A percentile compares a stretch with the other conserved stretches of the same genome.
Conservation (phyloP, 2,113 vertebrate species). For the Globicephala melas region DNA sequence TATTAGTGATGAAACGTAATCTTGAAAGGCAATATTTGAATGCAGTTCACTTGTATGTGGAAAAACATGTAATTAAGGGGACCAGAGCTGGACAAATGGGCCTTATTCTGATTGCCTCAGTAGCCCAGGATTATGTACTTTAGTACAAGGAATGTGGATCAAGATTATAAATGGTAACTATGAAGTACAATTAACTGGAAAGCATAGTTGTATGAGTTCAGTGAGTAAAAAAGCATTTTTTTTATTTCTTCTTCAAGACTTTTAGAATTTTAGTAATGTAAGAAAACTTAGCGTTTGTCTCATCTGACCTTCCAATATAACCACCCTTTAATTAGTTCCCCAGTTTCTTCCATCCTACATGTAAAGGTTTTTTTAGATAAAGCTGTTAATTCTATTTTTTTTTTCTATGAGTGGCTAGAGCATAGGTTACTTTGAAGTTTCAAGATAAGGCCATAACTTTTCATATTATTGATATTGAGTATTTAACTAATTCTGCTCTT, state of each 20-base stretch:
- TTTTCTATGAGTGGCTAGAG: background rate
- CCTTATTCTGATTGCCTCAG: slow-evolving; percentile 20
- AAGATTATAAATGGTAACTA: background rate
- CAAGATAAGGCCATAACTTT: background rate
- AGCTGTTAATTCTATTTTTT: background rate
- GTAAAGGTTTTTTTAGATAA: background rate
- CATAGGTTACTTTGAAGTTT: background rate
- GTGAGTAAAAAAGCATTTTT: background rate
- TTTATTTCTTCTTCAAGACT: background rate
- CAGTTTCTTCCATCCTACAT: background rate
- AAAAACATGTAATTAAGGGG: background rate
- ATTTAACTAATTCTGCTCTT: background rate
- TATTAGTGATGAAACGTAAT: slow-evolving; percentile 31
- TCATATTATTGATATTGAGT: background rate
- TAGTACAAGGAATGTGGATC: background rate
- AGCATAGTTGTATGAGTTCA: slow-evolving; percentile 21
- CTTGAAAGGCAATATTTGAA: slow-evolving; percentile 2
- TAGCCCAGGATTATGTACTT: background rate
- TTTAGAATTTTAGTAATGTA: background rate
- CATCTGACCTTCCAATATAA: background rate
- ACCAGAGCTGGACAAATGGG: background rate
- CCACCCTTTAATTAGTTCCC: background rate
- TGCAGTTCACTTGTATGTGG: background rate
- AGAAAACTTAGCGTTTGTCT: background rate
- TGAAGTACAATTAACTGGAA: background rate